Percentiles rank a stretch among this genome's conserved stretches.
phyloP scores from a whole-genome alignment of 2,888 invertebrate genomes.

The Teleiodes luculella region DNA sequence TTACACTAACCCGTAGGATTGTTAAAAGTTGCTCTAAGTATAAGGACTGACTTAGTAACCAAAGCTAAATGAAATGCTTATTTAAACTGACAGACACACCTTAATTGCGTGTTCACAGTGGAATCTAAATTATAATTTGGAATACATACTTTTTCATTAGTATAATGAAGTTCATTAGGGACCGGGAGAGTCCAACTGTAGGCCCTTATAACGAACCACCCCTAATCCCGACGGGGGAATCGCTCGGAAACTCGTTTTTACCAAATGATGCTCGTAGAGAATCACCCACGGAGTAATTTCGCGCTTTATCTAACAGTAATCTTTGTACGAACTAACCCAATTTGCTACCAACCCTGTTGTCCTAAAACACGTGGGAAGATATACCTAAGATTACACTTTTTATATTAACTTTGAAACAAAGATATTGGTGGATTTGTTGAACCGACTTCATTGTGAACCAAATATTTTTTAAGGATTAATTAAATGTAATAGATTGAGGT shows the following conservation, averaged over 20 bases:
- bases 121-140: neutral
- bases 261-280: neutral
- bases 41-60: too few species aligned
- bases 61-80: neutral
- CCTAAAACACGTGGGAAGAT: neutral
- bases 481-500: too few species aligned
- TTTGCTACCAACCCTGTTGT: neutral
- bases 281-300: neutral
- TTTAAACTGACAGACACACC: neutral
- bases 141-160: neutral
- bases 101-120: neutral
- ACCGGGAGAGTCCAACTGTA: neutral
- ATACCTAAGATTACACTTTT: too few species aligned
- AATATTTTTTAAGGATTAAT: too few species aligned
- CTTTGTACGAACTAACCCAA: neutral
- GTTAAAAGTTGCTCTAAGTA: too few species aligned
- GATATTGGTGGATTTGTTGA: too few species aligned
- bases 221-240: neutral
- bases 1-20: too few species aligned
- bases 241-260: neutral
- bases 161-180: constrained; percentile 1
- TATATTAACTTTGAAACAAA: too few species aligned
- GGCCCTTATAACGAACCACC: neutral
- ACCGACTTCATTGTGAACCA: too few species aligned
- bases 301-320: constrained; percentile 1